Evolutionary conservation across 2,888 invertebrate genomes (phyloP), one percentile per base, ranked within the genome.

Genomic region (Exocentrus adspersus): DNA sequence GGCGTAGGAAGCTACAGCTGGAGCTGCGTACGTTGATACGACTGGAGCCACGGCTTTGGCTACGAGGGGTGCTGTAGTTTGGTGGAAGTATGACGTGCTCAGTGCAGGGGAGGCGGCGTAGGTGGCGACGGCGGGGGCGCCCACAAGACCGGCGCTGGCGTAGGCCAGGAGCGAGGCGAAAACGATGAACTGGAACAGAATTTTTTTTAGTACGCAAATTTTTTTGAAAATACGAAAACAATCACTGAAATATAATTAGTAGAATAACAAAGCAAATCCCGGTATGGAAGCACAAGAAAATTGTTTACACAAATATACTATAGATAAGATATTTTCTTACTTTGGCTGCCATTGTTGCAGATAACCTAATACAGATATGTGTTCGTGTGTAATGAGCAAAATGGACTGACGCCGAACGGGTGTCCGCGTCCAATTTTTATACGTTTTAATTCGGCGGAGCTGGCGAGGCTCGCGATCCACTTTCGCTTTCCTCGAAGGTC

Each of bases 121-220:
- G 3, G 67, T 63, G 24, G 66, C 68, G 4, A 60, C 62, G 4
- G 64, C 67, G 12, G 72, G 67, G 32, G 68, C 65, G 30, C 65
- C 65, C 16, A 89, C 79, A 72, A 62, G 7, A 66, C 89, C 90
- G 54, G 89, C 89, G 76, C 85, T 85, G 75, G 86, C 87, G 68
- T 86, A 84, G 73, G 88, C 86, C 80, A 87, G 84, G 73, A 85
- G 83, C 78, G 88, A 85, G 76, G 85, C 82, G 76, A 89, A 81
- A 59, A 87, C 81, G 71, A 88, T 77, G 70, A 88, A 82, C 87
- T 83, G 79, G 46, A 80, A 79, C 61, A 45, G 32, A 37, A 45
- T 24, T 24, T 24, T 24, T 24, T 24, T 24, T 24, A 3, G 7
- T 24, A 24, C n/a, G n/a, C n/a, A n/a, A n/a, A n/a, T n/a, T n/a